Evolutionary conservation across 2,797 vertebrate genomes (phyloP).

Genomic region (Nasua narica): DNA sequence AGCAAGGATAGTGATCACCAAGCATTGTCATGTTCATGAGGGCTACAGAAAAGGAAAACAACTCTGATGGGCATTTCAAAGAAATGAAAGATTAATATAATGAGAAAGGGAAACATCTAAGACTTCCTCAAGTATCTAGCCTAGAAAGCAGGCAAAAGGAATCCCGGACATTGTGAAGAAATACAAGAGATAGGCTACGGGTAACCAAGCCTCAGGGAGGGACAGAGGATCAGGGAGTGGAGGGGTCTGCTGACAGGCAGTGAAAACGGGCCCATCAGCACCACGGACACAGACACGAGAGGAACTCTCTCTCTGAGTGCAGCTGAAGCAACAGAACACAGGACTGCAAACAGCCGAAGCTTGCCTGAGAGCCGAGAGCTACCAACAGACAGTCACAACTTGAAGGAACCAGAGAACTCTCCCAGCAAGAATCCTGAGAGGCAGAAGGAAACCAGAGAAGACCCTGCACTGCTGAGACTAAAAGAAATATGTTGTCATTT

Average conservation of each 20-base stretch:
- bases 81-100: not conserved
- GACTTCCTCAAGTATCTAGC: not conserved
- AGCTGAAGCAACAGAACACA: not conserved
- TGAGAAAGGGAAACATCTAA: not conserved
- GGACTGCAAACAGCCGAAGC: not conserved
- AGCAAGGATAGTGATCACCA: not conserved
- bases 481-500: not conserved
- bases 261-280: not conserved
- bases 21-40: not conserved
- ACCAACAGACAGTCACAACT: not conserved
- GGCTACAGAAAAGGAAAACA: not conserved
- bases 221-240: rapidly evolving
- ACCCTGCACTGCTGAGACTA: not conserved
- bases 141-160: not conserved
- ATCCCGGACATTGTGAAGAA: not conserved
- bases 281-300: rapidly evolving
- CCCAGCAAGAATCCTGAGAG: not conserved
- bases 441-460: not conserved
- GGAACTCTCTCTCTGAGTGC: not conserved
- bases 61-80: not conserved
- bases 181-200: rapidly evolving
- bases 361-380: too few relatives aligned
- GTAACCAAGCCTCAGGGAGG: rapidly evolving
- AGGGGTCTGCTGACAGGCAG: rapidly evolving
- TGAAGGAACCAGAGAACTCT: not conserved